Evolutionary conservation across 2,797 vertebrate species (phyloP).

Genomic region (Paratrypauchen microcephalus): DNA sequence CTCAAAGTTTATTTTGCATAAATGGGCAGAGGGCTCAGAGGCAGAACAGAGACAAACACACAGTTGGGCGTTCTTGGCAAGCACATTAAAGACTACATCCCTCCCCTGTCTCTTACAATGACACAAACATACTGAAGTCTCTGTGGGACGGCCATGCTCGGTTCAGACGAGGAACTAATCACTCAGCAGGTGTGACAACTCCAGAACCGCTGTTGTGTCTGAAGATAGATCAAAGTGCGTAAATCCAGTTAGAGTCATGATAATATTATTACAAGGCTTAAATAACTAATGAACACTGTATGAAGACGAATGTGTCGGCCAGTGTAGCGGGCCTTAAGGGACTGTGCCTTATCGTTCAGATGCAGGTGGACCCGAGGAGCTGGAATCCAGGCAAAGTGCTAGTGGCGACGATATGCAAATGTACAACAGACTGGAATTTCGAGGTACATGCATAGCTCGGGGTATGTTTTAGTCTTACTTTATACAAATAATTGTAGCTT

Average conservation of each 20-base stretch:
- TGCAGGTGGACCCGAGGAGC: conserved; percentile 9
- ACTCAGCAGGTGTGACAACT: conserved; percentile 44
- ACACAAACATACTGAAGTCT: conserved; percentile 44
- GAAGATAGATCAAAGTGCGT: conserved; percentile 28
- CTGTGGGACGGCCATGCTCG: conserved; percentile 34
- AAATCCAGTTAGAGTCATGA: conserved; percentile 13
- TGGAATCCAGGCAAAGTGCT: neutral
- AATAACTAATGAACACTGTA: conserved; percentile 2
- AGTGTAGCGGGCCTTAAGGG: neutral
- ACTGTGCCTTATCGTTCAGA: conserved; percentile 5
- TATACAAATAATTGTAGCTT: neutral
- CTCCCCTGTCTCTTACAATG: conserved; percentile 17
- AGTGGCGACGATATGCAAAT: neutral
- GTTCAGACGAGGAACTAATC: conserved; percentile 42
- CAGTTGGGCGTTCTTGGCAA: conserved; percentile 19
- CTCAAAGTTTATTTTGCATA: conserved; percentile 22
- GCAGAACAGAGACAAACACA: conserved; percentile 35
- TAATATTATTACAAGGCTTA: conserved; percentile 3
- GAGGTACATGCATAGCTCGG: neutral
- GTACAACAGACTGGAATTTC: neutral
- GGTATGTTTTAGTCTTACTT: neutral
- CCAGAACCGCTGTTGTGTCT: conserved; percentile 20
- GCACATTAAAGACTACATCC: conserved; percentile 23
- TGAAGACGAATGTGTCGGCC: conserved; percentile 5
- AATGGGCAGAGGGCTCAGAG: conserved; percentile 4